Evolutionary conservation across 2,888 invertebrate genomes (phyloP).

Genomic region (Epinotia nisella): DNA sequence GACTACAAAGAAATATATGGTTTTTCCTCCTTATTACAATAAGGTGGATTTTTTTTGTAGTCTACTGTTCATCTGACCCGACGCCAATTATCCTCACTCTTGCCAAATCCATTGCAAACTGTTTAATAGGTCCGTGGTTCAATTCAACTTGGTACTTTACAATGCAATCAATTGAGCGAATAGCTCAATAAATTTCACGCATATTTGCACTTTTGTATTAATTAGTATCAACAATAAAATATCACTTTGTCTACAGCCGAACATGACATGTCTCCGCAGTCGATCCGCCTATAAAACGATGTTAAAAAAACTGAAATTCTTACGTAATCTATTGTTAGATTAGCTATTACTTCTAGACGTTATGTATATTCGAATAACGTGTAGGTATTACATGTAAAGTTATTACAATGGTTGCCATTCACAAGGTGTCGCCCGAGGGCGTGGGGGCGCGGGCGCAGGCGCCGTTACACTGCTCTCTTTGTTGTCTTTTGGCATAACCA

Average conservation of each 20-base stretch:
- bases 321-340: slow-evolving; percentile 58
- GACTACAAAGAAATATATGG: too few relatives aligned
- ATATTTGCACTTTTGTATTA: slow-evolving; percentile 1
- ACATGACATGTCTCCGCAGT: slow-evolving; percentile 54
- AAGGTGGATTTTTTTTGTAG: too few relatives aligned
- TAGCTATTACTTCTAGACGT: slow-evolving; percentile 53
- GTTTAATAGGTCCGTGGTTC: too few relatives aligned
- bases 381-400: slow-evolving; percentile 30
- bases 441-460: background rate
- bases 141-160: too few relatives aligned
- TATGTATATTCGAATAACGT: slow-evolving; percentile 61
- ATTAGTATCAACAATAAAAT: slow-evolving; percentile 7
- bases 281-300: slow-evolving; percentile 55
- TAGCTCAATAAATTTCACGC: too few relatives aligned
- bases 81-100: too few relatives aligned
- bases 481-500: background rate
- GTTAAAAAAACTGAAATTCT: slow-evolving; percentile 59
- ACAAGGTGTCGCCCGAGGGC: slow-evolving; percentile 20
- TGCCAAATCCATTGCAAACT: too few relatives aligned
- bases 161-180: background rate
- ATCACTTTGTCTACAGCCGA: slow-evolving; percentile 32
- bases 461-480: slow-evolving; percentile 1
- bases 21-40: too few relatives aligned
- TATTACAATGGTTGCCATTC: slow-evolving; percentile 33
- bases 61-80: too few relatives aligned